These are phyloP conservation scores for Tauraco erythrolophus DNA, from an alignment of 2,113 vertebrate genomes.

Conservation along the genomic window DNA sequence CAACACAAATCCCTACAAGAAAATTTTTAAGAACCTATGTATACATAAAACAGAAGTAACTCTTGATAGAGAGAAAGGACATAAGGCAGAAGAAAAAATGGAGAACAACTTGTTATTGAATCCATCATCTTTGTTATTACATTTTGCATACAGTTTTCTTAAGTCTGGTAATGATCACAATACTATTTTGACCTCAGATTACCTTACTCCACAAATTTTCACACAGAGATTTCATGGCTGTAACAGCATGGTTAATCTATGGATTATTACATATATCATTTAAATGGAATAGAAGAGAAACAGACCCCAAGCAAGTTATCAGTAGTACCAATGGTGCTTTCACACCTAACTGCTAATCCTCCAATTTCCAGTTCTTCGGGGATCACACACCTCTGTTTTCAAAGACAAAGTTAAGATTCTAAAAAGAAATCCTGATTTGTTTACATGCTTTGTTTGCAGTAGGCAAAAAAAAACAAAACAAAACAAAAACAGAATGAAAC, in stretches of 20 bases:
- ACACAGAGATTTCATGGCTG: neutral
- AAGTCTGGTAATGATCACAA: neutral
- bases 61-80: neutral
- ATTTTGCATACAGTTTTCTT: neutral
- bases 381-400: neutral
- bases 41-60: neutral
- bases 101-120: neutral
- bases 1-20: neutral
- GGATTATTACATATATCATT: neutral
- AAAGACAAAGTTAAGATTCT: neutral
- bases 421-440: neutral
- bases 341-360: neutral
- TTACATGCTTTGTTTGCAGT: neutral
- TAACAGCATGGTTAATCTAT: neutral
- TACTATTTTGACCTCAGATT: neutral
- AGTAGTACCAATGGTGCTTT: neutral
- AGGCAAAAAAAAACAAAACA: neutral
- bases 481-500: neutral
- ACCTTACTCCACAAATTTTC: neutral
- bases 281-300: neutral
- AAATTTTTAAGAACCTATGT: neutral
- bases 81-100: neutral
- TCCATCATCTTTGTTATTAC: neutral
- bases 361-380: neutral
- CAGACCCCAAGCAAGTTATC: neutral